These are phyloP conservation scores for Plusia festucae DNA, from an alignment of 2,888 invertebrate genomes.

Conservation along the genomic window DNA sequence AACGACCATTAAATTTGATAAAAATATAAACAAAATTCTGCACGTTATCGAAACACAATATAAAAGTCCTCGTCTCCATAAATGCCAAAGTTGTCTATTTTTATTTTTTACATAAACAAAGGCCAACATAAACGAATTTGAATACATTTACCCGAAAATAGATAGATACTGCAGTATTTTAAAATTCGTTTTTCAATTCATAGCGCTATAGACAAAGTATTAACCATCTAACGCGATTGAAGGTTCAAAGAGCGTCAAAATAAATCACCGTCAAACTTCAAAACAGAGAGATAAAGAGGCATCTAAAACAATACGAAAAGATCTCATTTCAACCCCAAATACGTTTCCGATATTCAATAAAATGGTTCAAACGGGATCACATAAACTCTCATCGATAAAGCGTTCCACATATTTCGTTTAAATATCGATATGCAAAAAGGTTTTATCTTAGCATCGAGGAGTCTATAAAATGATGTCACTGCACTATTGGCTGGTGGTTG, in stretches of 20 bases:
- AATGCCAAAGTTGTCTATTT: background rate
- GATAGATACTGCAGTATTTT: slow-evolving; percentile 33
- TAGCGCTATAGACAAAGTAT: slow-evolving; percentile 34
- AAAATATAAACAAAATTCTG: slow-evolving; percentile 1
- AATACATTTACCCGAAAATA: slow-evolving; percentile 46
- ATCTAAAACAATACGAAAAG: slow-evolving; percentile 76
- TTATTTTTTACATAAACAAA: slow-evolving; percentile 34
- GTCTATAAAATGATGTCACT: slow-evolving; percentile 65
- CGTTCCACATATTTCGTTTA: slow-evolving; percentile 67
- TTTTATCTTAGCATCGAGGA: slow-evolving; percentile 62
- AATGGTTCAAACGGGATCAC: slow-evolving; percentile 80
- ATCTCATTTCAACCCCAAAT: slow-evolving; percentile 83
- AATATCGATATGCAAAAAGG: slow-evolving; percentile 77
- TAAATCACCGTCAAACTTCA: slow-evolving; percentile 77
- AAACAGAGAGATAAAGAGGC: slow-evolving; percentile 71
- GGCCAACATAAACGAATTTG: slow-evolving; percentile 42
- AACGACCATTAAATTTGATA: background rate
- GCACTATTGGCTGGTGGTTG: slow-evolving; percentile 66
- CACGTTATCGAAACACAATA: slow-evolving; percentile 4
- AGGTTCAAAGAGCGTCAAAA: slow-evolving; percentile 65
- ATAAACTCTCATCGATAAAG: slow-evolving; percentile 73
- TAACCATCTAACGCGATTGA: slow-evolving; percentile 43
- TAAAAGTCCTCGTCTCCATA: background rate
- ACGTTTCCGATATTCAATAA: slow-evolving; percentile 85
- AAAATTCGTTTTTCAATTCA: slow-evolving; percentile 27